phyloP scores from a whole-genome alignment of 2,888 invertebrate species.

The Apamea epomidion region DNA sequence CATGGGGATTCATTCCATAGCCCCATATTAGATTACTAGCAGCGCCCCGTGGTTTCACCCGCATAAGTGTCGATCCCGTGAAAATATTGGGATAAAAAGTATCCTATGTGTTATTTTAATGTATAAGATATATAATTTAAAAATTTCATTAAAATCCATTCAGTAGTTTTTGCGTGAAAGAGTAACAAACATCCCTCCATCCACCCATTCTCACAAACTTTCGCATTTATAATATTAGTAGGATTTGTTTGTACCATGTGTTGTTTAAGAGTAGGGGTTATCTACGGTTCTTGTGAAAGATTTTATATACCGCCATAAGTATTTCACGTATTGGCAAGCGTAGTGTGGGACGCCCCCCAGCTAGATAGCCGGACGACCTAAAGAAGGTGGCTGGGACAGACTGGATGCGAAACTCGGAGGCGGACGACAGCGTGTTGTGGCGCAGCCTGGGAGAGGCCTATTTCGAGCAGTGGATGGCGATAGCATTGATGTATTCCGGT shows the following conservation, averaged over 20 bases:
- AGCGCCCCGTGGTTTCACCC: no score
- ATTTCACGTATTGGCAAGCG: neutral
- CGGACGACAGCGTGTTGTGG: neutral
- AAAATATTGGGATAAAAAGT: no score
- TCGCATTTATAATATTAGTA: no score
- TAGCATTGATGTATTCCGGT: neutral
- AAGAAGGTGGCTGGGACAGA: neutral
- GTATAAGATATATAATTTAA: no score
- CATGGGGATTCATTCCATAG: neutral
- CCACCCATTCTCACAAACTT: no score
- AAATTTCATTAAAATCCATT: no score
- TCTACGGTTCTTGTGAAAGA: neutral
- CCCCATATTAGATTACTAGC: no score
- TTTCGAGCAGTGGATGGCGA: neutral
- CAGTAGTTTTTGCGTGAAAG: no score
- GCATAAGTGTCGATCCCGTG: no score
- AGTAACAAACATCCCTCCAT: no score
- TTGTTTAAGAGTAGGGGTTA: neutral
- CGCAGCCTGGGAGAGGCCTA: neutral
- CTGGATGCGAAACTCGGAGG: neutral
- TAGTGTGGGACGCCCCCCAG: neutral
- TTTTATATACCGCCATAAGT: neutral
- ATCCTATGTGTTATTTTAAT: no score
- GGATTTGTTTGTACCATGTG: neutral
- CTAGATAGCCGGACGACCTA: neutral